These are phyloP conservation scores for Morone saxatilis DNA, from an alignment of 2,113 vertebrate genomes.

Conservation along the genomic window DNA sequence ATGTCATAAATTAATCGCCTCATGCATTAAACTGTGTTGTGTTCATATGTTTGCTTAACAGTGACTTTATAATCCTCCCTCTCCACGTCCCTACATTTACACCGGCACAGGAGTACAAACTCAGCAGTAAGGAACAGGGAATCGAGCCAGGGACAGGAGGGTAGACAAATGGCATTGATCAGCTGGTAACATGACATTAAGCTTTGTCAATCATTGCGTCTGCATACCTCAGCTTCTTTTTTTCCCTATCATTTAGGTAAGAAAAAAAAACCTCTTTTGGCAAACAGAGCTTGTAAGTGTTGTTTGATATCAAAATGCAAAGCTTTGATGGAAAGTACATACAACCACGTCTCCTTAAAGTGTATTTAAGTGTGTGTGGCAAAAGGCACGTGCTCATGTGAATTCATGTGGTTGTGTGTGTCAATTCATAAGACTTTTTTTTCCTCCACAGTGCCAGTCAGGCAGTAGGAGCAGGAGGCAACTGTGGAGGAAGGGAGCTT, in stretches of 20 bases:
- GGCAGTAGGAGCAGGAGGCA: constrained; percentile 68
- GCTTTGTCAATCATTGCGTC: constrained; percentile 59
- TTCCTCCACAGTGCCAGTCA: constrained; percentile 62
- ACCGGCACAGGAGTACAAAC: constrained; percentile 23
- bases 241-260: not conserved
- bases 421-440: constrained; percentile 63
- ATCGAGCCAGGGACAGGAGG: constrained; percentile 45
- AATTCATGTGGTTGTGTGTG: constrained; percentile 54
- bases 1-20: constrained; percentile 56
- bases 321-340: constrained; percentile 45
- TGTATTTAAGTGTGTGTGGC: constrained; percentile 36
- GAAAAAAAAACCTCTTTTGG: constrained; percentile 13
- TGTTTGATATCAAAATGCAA: constrained; percentile 59
- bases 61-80: constrained; percentile 66
- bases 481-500: constrained; percentile 81
- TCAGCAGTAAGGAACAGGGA: constrained; percentile 51
- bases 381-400: constrained; percentile 34
- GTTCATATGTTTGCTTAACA: constrained; percentile 51
- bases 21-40: constrained; percentile 40
- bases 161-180: constrained; percentile 56
- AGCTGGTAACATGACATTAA: constrained; percentile 65
- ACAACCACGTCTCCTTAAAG: constrained; percentile 39
- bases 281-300: constrained; percentile 43
- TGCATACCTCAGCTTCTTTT: constrained; percentile 38
- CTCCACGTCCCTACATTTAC: constrained; percentile 39